Evolutionary conservation across 2,888 invertebrate species (phyloP).

Genomic region (Phalangium opilio): DNA sequence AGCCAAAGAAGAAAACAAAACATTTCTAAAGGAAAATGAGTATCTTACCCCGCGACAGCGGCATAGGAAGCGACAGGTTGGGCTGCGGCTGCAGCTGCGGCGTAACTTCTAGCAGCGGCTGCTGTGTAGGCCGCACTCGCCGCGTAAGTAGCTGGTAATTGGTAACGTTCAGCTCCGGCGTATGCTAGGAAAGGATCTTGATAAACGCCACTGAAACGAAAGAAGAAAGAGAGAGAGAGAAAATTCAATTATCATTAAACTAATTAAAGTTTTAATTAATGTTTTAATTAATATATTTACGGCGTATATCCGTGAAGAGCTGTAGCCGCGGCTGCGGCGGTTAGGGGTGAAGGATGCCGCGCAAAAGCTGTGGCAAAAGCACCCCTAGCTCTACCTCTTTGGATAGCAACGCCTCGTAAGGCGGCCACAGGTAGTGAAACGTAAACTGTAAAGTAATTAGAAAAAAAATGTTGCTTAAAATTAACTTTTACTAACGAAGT

Average conservation of each 20-base stretch:
- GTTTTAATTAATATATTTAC: too few relatives aligned
- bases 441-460: background rate
- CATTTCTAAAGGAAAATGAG: too few relatives aligned
- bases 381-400: constrained; percentile 45
- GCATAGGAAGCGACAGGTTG: constrained; percentile 24
- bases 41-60: constrained; percentile 21
- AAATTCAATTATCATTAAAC: background rate
- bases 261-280: too few relatives aligned
- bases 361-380: constrained; percentile 31
- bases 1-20: too few relatives aligned
- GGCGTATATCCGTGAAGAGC: constrained; percentile 71
- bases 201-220: constrained; percentile 48
- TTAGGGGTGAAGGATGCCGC: constrained; percentile 46
- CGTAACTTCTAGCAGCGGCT: constrained; percentile 27
- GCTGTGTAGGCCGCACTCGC: constrained; percentile 26
- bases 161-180: constrained; percentile 66
- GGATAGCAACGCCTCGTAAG: constrained; percentile 66
- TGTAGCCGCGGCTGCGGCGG: constrained; percentile 45
- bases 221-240: background rate
- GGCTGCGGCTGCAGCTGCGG: constrained; percentile 27
- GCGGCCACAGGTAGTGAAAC: constrained; percentile 46
- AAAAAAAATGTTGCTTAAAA: background rate
- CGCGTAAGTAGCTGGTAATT: constrained; percentile 52
- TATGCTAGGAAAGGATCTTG: constrained; percentile 85
- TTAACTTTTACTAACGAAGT: too few relatives aligned